Conservation (phyloP, 2,888 invertebrate species). For the Siphlonurus alternatus region DNA sequence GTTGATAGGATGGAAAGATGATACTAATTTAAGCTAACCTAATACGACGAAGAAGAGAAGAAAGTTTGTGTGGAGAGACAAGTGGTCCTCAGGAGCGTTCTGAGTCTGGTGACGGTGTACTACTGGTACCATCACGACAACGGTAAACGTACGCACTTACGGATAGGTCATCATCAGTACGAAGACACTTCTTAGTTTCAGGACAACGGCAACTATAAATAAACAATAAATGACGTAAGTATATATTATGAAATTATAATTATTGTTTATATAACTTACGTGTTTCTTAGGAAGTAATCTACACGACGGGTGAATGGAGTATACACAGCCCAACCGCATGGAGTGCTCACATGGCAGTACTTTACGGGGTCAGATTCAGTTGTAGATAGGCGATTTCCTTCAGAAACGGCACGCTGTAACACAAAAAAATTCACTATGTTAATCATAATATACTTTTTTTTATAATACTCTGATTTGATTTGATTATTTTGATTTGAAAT, state of each 20-base stretch:
- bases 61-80: background rate
- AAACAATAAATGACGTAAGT: conserved; percentile 11
- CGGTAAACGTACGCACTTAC: conserved; percentile 40
- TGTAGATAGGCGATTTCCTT: background rate
- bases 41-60: no score
- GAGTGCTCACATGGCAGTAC: conserved; percentile 25
- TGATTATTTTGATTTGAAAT: no score
- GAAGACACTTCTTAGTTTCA: conserved; percentile 28
- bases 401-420: conserved; percentile 3
- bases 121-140: conserved; percentile 23
- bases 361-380: conserved; percentile 11
- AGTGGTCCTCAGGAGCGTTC: conserved; percentile 1
- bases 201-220: conserved; percentile 34
- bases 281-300: conserved; percentile 38
- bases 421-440: background rate
- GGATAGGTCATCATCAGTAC: conserved; percentile 37
- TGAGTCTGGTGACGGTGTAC: background rate
- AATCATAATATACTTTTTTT: no score
- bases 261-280: conserved; percentile 30
- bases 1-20: no score
- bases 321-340: conserved; percentile 46
- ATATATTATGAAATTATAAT: background rate
- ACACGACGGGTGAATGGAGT: conserved; percentile 29
- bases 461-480: no score
- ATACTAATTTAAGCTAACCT: no score